Percentiles rank a stretch among this genome's conserved stretches.
phyloP scores from a whole-genome alignment of 2,888 invertebrate genomes.

The Epiblema foenella region DNA sequence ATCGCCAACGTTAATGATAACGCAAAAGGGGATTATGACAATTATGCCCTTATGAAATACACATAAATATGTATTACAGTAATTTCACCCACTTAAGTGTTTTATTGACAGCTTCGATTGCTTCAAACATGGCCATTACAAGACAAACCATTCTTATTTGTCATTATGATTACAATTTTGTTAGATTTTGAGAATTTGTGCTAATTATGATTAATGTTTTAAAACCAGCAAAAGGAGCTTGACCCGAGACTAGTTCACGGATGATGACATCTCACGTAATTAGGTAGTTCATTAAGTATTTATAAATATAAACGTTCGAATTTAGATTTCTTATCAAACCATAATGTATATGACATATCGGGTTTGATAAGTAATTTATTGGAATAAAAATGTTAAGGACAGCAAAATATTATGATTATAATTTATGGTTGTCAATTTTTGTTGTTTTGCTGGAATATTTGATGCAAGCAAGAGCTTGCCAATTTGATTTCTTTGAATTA shows the following conservation, averaged over 20 bases:
- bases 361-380: background rate
- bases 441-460: background rate
- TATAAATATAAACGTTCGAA: slow-evolving; percentile 15
- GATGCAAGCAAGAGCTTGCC: background rate
- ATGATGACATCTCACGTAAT: slow-evolving; percentile 27
- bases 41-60: too few relatives aligned
- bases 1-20: too few relatives aligned
- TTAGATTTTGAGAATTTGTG: too few relatives aligned
- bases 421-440: background rate
- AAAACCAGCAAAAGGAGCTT: slow-evolving; percentile 21
- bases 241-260: slow-evolving; percentile 11
- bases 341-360: background rate
- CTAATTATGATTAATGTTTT: slow-evolving; percentile 4
- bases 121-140: too few relatives aligned
- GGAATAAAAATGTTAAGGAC: background rate
- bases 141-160: too few relatives aligned
- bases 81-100: too few relatives aligned
- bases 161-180: too few relatives aligned
- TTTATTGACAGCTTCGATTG: too few relatives aligned
- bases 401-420: background rate
- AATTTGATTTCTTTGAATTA: background rate
- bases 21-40: too few relatives aligned
- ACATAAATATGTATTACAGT: too few relatives aligned
- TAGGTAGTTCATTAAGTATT: slow-evolving; percentile 10
- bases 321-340: slow-evolving; percentile 3